These are phyloP conservation scores for Ceratothoa steindachneri DNA, from an alignment of 2,888 invertebrate species.

Conservation along the genomic window DNA sequence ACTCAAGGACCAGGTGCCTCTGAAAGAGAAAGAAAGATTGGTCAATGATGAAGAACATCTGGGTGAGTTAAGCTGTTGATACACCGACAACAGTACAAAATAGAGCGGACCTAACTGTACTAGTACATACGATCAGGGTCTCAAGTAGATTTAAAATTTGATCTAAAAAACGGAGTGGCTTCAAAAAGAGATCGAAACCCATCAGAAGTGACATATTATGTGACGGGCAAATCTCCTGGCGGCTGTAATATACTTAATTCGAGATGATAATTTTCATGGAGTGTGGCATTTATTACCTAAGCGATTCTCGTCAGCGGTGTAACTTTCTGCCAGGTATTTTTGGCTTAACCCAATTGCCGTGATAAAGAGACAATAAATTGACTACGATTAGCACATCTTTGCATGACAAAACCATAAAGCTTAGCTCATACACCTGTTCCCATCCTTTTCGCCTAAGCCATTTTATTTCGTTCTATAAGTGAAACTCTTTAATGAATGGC, in stretches of 20 bases:
- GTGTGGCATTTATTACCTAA: background rate
- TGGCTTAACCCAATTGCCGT: slow-evolving; percentile 6
- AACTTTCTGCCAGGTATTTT: background rate
- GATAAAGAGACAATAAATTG: slow-evolving; percentile 10
- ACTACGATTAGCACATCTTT: slow-evolving; percentile 8
- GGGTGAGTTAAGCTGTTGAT: too few species aligned
- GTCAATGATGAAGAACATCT: too few species aligned
- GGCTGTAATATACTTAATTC: background rate
- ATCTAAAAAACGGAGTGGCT: too few species aligned
- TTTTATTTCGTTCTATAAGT: background rate
- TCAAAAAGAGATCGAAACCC: too few species aligned
- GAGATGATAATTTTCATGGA: background rate
- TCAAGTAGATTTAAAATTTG: too few species aligned
- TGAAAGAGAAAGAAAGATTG: background rate
- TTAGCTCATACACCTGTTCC: slow-evolving; percentile 9
- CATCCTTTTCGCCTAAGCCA: background rate
- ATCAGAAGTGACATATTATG: too few species aligned
- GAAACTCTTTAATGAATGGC: slow-evolving; percentile 4
- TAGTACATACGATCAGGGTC: too few species aligned
- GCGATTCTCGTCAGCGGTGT: background rate
- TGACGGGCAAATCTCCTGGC: too few species aligned
- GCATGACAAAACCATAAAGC: slow-evolving; percentile 12
- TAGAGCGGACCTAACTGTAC: too few species aligned
- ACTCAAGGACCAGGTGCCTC: slow-evolving; percentile 33
- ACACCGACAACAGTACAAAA: too few species aligned